A percentile compares a stretch with the other conserved stretches of the same genome.
Evolutionary conservation across 2,113 vertebrate genomes (phyloP).

Genomic region (Tachysurus vachellii): DNA sequence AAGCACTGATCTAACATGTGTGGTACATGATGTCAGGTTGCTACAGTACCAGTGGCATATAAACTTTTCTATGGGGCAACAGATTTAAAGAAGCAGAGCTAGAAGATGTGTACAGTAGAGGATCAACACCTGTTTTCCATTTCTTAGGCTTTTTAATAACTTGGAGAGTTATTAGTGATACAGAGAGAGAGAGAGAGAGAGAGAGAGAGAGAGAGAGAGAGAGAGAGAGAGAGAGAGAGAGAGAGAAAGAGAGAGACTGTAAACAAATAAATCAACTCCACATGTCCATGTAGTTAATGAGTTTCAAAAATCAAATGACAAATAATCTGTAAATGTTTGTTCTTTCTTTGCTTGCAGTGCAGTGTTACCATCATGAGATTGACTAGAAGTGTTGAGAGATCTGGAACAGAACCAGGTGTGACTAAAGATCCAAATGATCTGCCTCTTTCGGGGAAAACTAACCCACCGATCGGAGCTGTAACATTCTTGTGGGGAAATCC

Average conservation of each 20-base stretch:
- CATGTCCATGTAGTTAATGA: background rate
- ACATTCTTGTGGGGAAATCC: background rate
- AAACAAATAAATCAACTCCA: conserved; percentile 20
- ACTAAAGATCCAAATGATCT: background rate
- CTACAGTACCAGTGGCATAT: background rate
- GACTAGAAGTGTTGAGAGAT: background rate
- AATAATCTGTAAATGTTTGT: background rate
- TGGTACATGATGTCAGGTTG: background rate
- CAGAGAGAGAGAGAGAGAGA: too few relatives aligned
- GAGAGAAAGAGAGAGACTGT: background rate
- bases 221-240: background rate
- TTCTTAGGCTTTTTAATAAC: background rate
- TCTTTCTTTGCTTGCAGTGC: background rate
- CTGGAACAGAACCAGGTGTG: background rate
- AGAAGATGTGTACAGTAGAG: conserved; percentile 28
- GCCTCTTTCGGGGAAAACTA: background rate
- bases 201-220: conserved; percentile 16
- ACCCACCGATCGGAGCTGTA: background rate
- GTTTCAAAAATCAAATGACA: conserved; percentile 20
- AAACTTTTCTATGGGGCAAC: background rate
- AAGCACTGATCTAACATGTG: background rate
- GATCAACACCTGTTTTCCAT: conserved; percentile 62
- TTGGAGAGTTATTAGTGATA: background rate
- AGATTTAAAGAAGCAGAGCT: conserved; percentile 19
- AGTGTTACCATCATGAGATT: background rate